Percentiles rank a stretch among this genome's conserved stretches.
These are phyloP conservation scores for Pangasius larnaudii DNA, from an alignment of 2,797 vertebrate genomes.

Conservation along the genomic window DNA sequence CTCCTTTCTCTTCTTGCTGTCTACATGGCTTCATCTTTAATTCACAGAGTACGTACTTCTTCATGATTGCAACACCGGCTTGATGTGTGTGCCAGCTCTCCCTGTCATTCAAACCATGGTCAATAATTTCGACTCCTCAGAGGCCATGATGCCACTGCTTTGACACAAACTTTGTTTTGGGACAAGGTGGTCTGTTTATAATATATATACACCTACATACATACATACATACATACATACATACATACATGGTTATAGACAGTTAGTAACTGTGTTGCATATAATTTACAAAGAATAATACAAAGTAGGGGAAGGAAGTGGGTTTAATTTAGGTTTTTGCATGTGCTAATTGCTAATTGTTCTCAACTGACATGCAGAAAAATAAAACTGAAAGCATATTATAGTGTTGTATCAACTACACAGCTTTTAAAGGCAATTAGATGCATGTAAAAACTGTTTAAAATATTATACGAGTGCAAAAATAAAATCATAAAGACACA, in stretches of 20 bases:
- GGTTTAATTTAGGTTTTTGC: neutral
- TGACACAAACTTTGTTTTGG: conserved; percentile 65
- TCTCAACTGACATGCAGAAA: neutral
- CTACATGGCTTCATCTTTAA: conserved; percentile 75
- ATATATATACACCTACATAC: too few species aligned
- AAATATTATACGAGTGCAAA: neutral
- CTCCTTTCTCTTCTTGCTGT: conserved; percentile 54
- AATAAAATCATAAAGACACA: neutral
- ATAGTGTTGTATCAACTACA: neutral
- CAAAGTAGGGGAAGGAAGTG: neutral
- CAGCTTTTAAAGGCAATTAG: neutral
- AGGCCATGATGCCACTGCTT: conserved; percentile 68
- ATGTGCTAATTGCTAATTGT: neutral
- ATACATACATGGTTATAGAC: too few species aligned
- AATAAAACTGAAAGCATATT: neutral
- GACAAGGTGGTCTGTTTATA: conserved; percentile 36
- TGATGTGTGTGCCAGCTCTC: conserved; percentile 74
- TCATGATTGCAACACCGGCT: conserved; percentile 83
- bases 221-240: too few species aligned
- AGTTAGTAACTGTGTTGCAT: too few species aligned
- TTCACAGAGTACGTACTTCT: conserved; percentile 78
- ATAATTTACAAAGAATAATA: neutral
- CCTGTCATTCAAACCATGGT: conserved; percentile 78
- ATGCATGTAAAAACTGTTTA: neutral
- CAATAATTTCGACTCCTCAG: conserved; percentile 78